phyloP scores from a whole-genome alignment of 1,140 invertebrate species.

The Phocides pigmalion region DNA sequence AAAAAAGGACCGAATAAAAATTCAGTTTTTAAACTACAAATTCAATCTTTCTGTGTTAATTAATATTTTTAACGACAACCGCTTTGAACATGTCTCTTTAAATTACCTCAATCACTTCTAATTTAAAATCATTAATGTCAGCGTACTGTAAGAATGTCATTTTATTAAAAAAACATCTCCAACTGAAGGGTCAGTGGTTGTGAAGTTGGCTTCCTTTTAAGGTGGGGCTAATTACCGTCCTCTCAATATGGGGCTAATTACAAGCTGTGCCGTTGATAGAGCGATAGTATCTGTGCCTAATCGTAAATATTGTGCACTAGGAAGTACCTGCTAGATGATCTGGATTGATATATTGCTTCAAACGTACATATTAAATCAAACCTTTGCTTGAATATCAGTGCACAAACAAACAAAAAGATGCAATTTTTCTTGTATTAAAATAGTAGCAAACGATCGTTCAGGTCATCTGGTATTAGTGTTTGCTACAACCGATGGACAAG shows the following conservation, averaged over 20 bases:
- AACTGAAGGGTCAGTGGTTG: conserved; percentile 1
- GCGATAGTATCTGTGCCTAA: conserved; percentile 4
- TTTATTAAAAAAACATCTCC: background rate
- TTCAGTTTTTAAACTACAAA: no score
- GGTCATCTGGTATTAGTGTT: no score
- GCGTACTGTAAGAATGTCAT: background rate
- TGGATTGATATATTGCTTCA: background rate
- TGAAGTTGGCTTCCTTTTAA: background rate
- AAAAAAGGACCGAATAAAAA: no score
- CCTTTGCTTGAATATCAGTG: no score
- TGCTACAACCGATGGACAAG: no score
- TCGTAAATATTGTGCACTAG: conserved; percentile 5
- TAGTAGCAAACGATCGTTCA: no score
- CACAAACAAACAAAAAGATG: no score
- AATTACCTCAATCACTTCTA: background rate
- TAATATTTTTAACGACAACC: no score
- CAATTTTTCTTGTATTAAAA: no score
- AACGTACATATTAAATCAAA: no score
- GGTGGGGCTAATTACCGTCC: background rate
- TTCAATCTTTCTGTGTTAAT: no score
- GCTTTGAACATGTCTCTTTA: no score
- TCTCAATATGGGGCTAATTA: conserved; percentile 2
- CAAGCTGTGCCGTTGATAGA: background rate
- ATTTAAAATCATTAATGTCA: background rate
- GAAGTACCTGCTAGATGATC: background rate